phyloP scores from a whole-genome alignment of 1,140 invertebrate genomes.

The Lasioglossum albipes region DNA sequence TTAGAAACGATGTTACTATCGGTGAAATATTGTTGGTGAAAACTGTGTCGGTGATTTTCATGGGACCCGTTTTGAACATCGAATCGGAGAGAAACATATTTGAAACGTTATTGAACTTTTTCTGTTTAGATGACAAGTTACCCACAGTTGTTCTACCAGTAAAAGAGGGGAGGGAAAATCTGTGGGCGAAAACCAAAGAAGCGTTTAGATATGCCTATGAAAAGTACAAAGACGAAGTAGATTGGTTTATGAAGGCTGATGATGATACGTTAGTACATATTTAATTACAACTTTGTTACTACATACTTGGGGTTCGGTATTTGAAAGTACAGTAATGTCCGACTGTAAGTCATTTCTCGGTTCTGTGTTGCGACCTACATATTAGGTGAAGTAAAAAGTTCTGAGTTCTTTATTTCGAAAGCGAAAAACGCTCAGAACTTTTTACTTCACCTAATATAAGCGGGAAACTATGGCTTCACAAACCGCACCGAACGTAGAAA shows the following conservation, averaged over 20 bases:
- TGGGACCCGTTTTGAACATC: no score
- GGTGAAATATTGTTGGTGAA: no score
- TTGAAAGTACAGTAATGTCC: not conserved
- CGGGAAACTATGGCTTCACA: no score
- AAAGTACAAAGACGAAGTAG: constrained; percentile 89
- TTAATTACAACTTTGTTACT: not conserved
- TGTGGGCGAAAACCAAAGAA: constrained; percentile 98
- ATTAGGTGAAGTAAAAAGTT: no score
- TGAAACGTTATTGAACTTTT: constrained; percentile 15
- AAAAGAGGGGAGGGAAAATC: constrained; percentile 91
- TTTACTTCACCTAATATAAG: no score
- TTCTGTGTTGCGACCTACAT: no score
- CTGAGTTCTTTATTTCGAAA: no score
- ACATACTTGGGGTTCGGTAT: not conserved
- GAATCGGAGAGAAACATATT: constrained; percentile 12
- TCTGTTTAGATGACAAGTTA: constrained; percentile 82
- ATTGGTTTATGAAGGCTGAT: constrained; percentile 97
- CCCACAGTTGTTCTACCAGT: constrained; percentile 88
- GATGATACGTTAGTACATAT: constrained; percentile 90
- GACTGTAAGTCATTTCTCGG: no score
- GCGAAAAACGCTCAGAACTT: no score
- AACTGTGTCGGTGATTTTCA: no score
- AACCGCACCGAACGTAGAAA: no score
- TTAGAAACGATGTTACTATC: no score
- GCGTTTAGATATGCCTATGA: constrained; percentile 94